Percentiles rank a stretch among this genome's conserved stretches.
phyloP scores from a whole-genome alignment of 2,113 vertebrate species.

The Larimichthys crocea region DNA sequence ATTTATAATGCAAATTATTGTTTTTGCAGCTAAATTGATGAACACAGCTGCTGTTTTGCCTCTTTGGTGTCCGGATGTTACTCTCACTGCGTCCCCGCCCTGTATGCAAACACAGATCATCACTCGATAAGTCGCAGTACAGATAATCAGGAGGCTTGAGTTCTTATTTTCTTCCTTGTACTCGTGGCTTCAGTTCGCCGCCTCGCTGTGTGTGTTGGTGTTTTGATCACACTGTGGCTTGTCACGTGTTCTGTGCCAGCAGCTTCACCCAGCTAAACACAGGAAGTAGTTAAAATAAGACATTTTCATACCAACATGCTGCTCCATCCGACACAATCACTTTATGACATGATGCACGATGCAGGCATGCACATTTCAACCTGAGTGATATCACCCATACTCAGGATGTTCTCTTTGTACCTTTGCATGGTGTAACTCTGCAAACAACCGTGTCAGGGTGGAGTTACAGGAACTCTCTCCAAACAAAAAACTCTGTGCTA shows the following conservation, averaged over 20 bases:
- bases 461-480: constrained; percentile 46
- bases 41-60: neutral
- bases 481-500: constrained; percentile 29
- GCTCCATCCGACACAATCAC: neutral
- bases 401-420: neutral
- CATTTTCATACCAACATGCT: neutral
- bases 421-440: constrained; percentile 14
- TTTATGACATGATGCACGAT: neutral
- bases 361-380: neutral
- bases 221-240: neutral
- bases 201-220: neutral
- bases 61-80: neutral
- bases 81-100: too few relatives aligned
- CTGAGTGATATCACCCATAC: neutral
- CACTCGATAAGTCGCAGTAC: neutral
- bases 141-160: neutral
- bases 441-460: constrained; percentile 31
- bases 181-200: neutral
- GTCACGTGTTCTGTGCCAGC: neutral
- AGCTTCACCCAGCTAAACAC: constrained; percentile 31
- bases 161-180: neutral
- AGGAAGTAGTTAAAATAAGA: constrained; percentile 32
- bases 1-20: neutral
- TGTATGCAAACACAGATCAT: neutral
- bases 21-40: neutral